Evolutionary conservation across 2,113 vertebrate species (phyloP).

Genomic region (Psettodes erumei): DNA sequence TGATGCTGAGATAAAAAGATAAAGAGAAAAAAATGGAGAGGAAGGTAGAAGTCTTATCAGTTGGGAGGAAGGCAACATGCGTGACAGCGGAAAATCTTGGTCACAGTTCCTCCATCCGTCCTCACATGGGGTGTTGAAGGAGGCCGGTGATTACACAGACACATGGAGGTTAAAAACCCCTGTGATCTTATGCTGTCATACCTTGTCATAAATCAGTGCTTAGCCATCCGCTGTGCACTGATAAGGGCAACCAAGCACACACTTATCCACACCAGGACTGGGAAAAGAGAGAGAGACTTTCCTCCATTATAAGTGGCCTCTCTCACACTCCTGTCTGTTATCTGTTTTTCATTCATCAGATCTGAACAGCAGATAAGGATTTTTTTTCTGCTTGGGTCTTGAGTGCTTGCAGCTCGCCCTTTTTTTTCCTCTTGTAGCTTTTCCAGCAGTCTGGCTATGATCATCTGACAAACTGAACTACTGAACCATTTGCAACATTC

Average conservation of each 20-base stretch:
- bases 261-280: constrained; percentile 49
- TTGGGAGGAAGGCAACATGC: constrained; percentile 52
- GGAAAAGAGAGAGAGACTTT: constrained; percentile 32
- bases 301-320: constrained; percentile 23
- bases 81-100: constrained; percentile 62
- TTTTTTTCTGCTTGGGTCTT: constrained; percentile 29
- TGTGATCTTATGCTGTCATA: constrained; percentile 71
- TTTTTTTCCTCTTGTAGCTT: constrained; percentile 54
- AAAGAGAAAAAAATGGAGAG: constrained; percentile 3
- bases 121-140: constrained; percentile 46
- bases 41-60: constrained; percentile 54
- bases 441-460: constrained; percentile 60
- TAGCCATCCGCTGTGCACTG: constrained; percentile 64
- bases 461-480: constrained; percentile 44
- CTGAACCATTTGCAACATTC: constrained; percentile 39
- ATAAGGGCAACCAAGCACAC: constrained; percentile 70
- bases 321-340: constrained; percentile 51
- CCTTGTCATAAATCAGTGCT: constrained; percentile 72
- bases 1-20: constrained; percentile 40
- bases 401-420: constrained; percentile 60
- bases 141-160: constrained; percentile 54
- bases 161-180: constrained; percentile 61
- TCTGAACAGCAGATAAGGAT: constrained; percentile 53
- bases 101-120: constrained; percentile 56
- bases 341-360: constrained; percentile 70